phyloP scores from a whole-genome alignment of 1,140 invertebrate genomes.

The Leguminivora glycinivorella region DNA sequence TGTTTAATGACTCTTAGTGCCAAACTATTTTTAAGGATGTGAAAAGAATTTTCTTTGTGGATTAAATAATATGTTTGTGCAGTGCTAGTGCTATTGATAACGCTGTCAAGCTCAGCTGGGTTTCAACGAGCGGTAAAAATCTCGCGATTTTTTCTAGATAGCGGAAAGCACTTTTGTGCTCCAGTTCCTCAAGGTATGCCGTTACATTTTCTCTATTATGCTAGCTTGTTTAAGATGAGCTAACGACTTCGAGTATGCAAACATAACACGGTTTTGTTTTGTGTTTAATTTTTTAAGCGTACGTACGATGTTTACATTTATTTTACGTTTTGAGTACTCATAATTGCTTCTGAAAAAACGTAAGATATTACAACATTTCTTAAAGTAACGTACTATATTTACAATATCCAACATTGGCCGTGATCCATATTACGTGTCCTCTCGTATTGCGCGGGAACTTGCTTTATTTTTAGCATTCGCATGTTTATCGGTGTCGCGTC shows the following conservation, averaged over 20 bases:
- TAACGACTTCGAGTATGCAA: not conserved
- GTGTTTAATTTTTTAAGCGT: not conserved
- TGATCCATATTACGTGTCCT: constrained; percentile 74
- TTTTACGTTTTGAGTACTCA: not conserved
- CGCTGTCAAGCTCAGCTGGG: constrained; percentile 75
- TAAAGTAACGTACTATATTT: constrained; percentile 42
- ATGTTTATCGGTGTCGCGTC: constrained; percentile 55
- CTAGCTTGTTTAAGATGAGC: not conserved
- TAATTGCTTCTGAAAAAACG: not conserved
- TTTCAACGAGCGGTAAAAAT: constrained; percentile 73
- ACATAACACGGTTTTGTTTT: constrained; percentile 25
- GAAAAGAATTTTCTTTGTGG: not conserved
- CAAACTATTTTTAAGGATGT: constrained; percentile 13
- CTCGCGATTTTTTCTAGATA: constrained; percentile 69
- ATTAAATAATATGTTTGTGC: constrained; percentile 29
- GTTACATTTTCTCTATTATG: constrained; percentile 54
- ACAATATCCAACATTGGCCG: constrained; percentile 64
- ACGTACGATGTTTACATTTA: not conserved
- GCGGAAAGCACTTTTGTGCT: constrained; percentile 69
- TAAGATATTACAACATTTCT: not conserved
- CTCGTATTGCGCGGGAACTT: constrained; percentile 73
- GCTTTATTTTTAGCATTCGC: constrained; percentile 73
- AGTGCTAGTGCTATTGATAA: constrained; percentile 63
- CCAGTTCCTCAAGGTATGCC: constrained; percentile 73
- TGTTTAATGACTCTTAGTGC: constrained; percentile 20